These are phyloP conservation scores for Psittacus erithacus DNA, from an alignment of 2,113 vertebrate species.

Conservation along the genomic window DNA sequence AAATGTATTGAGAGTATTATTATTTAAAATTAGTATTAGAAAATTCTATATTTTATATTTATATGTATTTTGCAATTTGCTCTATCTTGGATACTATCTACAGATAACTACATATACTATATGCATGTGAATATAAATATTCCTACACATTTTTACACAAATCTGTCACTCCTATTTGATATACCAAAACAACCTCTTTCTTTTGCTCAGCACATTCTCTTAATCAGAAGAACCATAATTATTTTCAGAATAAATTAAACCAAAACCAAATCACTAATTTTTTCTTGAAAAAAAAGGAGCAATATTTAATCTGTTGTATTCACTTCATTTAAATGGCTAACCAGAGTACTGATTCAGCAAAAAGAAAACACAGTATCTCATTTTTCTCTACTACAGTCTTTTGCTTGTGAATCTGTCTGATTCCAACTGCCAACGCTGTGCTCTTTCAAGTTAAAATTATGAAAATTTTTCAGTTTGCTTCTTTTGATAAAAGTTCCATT, in stretches of 20 bases:
- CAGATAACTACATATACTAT: neutral
- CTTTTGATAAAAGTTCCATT: neutral
- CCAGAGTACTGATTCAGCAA: neutral
- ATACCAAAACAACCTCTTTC: neutral
- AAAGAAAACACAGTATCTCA: neutral
- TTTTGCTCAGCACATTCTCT: neutral
- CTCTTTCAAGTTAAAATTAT: neutral
- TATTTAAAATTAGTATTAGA: neutral
- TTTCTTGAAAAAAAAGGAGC: neutral
- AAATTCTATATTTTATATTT: neutral
- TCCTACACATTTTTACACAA: neutral
- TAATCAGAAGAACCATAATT: neutral
- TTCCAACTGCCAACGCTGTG: neutral
- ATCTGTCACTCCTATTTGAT: neutral
- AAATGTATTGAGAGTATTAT: neutral
- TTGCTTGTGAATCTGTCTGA: neutral
- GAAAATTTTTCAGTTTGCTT: neutral
- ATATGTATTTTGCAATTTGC: neutral
- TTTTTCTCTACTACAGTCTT: neutral
- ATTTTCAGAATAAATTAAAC: neutral
- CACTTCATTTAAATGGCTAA: conserved; percentile 4
- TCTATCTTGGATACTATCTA: neutral
- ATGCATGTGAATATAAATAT: neutral
- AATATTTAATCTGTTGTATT: neutral
- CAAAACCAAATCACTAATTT: neutral